Evolutionary conservation across 2,888 invertebrate genomes (phyloP).

Genomic region (Belgica antarctica): DNA sequence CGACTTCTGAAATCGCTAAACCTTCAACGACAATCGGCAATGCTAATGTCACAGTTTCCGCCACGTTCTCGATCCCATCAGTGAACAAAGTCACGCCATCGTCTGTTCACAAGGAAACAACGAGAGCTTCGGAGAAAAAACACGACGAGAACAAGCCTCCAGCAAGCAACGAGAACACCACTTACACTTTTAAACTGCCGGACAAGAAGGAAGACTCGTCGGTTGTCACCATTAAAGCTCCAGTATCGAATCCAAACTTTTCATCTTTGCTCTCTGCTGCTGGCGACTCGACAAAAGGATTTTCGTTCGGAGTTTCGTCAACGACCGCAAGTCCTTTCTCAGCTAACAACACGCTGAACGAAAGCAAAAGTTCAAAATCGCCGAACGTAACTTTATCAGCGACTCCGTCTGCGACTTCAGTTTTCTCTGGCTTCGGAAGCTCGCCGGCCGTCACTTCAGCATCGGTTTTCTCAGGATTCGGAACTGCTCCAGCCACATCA

Average conservation of each 20-base stretch:
- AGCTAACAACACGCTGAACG: background rate
- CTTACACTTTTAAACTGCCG: slow-evolving; percentile 28
- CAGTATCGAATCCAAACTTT: background rate
- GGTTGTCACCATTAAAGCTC: background rate
- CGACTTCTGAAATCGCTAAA: background rate
- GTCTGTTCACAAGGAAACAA: background rate
- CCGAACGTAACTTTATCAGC: background rate
- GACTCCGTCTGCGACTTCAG: background rate
- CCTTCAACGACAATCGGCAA: slow-evolving; percentile 13
- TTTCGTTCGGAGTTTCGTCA: too few species aligned
- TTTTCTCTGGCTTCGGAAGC: background rate
- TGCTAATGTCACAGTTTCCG: slow-evolving; percentile 12
- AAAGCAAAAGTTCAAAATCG: too few species aligned
- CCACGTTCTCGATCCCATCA: slow-evolving; percentile 31
- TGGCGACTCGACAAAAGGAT: too few species aligned
- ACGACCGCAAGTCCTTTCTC: background rate
- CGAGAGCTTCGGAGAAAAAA: slow-evolving; percentile 16
- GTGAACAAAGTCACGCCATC: background rate
- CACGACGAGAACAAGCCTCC: background rate
- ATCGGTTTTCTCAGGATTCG: too few species aligned
- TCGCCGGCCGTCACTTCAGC: background rate
- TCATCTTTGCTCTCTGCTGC: background rate
- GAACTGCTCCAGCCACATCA: background rate
- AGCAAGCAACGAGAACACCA: background rate
- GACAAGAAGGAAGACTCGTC: slow-evolving; percentile 23